Conservation (phyloP, 2,113 vertebrate species). For the Asarcornis scutulata region DNA sequence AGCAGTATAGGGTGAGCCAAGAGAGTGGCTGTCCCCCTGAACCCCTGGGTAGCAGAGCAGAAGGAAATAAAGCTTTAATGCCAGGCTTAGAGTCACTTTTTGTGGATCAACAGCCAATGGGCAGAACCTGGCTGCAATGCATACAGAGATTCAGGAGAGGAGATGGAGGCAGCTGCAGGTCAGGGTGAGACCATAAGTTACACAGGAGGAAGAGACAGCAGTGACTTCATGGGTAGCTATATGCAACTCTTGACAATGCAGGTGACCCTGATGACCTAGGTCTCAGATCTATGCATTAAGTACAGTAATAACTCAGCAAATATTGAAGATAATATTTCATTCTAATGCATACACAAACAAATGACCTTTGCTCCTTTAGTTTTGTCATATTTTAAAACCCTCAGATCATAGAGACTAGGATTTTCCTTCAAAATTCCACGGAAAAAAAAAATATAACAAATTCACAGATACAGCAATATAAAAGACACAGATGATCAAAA, state of each 20-base stretch:
- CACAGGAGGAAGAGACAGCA: neutral
- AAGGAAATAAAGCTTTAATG: neutral
- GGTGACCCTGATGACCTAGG: neutral
- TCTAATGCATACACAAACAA: neutral
- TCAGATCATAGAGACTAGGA: neutral
- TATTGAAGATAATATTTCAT: neutral
- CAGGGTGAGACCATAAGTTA: neutral
- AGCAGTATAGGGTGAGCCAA: neutral
- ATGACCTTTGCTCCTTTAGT: neutral
- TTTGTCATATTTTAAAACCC: neutral
- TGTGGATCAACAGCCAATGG: too few species aligned
- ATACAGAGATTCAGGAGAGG: neutral
- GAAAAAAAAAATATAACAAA: neutral
- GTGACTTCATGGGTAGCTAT: neutral
- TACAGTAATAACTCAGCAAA: neutral
- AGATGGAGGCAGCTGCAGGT: neutral
- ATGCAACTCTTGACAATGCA: fast-evolving
- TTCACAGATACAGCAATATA: neutral
- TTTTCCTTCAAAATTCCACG: neutral
- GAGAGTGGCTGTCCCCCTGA: too few species aligned
- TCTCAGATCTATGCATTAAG: neutral
- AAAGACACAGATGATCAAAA: neutral
- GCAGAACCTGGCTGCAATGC: too few species aligned
- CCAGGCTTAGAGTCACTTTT: neutral
- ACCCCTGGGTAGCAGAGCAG: neutral